Percentiles rank a stretch among this genome's conserved stretches.
phyloP scores from a whole-genome alignment of 2,888 invertebrate species.

The Lagria hirta region DNA sequence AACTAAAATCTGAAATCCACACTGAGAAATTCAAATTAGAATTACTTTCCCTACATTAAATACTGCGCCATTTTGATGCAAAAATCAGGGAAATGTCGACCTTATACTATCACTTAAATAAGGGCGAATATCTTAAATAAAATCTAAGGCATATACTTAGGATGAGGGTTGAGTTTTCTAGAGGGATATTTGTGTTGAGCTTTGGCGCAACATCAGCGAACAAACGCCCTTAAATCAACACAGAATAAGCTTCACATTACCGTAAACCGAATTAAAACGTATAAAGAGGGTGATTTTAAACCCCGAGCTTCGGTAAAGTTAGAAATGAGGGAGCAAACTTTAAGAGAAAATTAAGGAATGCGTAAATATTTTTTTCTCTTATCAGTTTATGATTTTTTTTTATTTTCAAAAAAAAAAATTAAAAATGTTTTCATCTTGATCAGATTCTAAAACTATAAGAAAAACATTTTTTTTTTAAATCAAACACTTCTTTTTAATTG shows the following conservation, averaged over 20 bases:
- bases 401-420: no score
- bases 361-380: conserved; percentile 4
- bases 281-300: conserved; percentile 47
- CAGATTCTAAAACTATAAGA: no score
- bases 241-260: conserved; percentile 4
- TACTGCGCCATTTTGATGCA: conserved; percentile 51
- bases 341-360: conserved; percentile 45
- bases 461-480: no score
- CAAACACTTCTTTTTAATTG: no score
- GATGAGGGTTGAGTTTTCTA: conserved; percentile 49
- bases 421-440: no score
- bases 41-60: conserved; percentile 54
- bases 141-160: conserved; percentile 49
- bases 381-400: no score
- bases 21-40: conserved; percentile 50
- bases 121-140: conserved; percentile 49
- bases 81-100: conserved; percentile 47
- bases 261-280: conserved; percentile 21
- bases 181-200: conserved; percentile 47
- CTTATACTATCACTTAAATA: conserved; percentile 43
- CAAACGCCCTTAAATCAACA: conserved; percentile 10
- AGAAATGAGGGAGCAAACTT: conserved; percentile 49
- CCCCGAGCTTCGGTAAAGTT: conserved; percentile 44
- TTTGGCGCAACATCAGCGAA: conserved; percentile 30
- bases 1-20: conserved; percentile 49